Base-by-base conservation (phyloP, 1,140 invertebrate genomes). In the Glomeris maerens region DNA sequence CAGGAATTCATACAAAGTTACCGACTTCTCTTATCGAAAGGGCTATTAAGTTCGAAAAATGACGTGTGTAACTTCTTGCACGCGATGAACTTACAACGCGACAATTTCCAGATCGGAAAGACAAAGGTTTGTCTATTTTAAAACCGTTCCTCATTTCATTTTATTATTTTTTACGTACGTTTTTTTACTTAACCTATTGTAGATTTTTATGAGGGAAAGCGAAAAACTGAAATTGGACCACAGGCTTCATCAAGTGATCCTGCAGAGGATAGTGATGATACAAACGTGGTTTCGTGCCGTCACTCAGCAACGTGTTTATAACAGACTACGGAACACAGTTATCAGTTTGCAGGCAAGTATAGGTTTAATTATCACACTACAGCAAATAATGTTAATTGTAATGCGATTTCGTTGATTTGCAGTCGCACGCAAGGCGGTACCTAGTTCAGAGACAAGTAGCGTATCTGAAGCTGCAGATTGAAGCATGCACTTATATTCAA, bases 221-320 rank as follows among this genome's bases (percentile, higher is more conserved):
- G 90, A 95, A 66, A 94, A 95, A 65, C 77, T 90, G 54, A 83
- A 88, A 64, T 65, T 96, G 36, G 91, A 96, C 62, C 85, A 86
- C 59, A 77, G 84, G 50, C 70, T 97, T 26, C 91, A 97, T 68
- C 81, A 90, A 62, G 85, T 91, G 61, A 94, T 96, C 52, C 87
- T 96, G 74, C 78, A 83, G 21, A 81, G 84, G 47, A 94, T 96
- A 58, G 79, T 92, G 36, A 81, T 78, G 1, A 84, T 97, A 54
- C 92, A 97, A 67, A 72, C 86, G 46, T 95, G 90, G 89, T 90
- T 89, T 64, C 73, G 90, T 39, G 78, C 83, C 0, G 77, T 81
- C 56, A 66, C 91, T 23, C 83, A 89, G 60, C 68, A 87, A 31
- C 68, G 79, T 50, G 74, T 79, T 52, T 95, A 86, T 69, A 66